A percentile compares a stretch with the other conserved stretches of the same genome.
phyloP scores from a whole-genome alignment of 1,140 invertebrate species.

The Brachionus calyciflorus region DNA sequence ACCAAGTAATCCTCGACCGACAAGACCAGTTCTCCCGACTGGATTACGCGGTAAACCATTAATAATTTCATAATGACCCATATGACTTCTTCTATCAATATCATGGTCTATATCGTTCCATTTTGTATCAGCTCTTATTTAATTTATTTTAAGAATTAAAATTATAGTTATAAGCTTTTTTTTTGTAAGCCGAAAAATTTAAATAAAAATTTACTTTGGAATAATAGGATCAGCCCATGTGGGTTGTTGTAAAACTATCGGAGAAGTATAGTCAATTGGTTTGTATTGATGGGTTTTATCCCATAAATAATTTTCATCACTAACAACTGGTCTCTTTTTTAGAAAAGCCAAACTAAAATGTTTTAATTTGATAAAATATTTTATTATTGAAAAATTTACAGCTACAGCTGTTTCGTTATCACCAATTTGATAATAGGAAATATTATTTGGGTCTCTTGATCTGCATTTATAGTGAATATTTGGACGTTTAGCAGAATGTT shows the following conservation, averaged over 20 bases:
- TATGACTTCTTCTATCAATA: conserved; percentile 69
- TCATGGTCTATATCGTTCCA: conserved; percentile 16
- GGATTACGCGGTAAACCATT: conserved; percentile 64
- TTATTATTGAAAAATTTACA: background rate
- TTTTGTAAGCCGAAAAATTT: background rate
- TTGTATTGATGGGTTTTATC: conserved; percentile 70
- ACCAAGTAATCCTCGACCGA: conserved; percentile 61
- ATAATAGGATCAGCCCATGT: conserved; percentile 78
- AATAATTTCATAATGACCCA: conserved; percentile 67
- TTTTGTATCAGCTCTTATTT: background rate
- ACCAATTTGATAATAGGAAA: no score
- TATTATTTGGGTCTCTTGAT: no score
- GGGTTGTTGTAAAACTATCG: conserved; percentile 63
- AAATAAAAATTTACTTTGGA: conserved; percentile 11
- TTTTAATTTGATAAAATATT: background rate
- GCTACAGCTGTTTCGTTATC: no score
- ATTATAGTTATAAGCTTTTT: no score
- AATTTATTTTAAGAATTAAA: no score
- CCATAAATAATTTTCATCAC: conserved; percentile 76
- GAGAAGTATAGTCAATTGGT: conserved; percentile 71
- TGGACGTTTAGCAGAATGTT: no score
- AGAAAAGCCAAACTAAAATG: background rate
- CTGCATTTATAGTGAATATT: no score
- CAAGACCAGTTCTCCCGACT: conserved; percentile 72
- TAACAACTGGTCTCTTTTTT: conserved; percentile 68